Evolutionary conservation across 2,113 vertebrate genomes (phyloP).

Genomic region (Chionis minor): DNA sequence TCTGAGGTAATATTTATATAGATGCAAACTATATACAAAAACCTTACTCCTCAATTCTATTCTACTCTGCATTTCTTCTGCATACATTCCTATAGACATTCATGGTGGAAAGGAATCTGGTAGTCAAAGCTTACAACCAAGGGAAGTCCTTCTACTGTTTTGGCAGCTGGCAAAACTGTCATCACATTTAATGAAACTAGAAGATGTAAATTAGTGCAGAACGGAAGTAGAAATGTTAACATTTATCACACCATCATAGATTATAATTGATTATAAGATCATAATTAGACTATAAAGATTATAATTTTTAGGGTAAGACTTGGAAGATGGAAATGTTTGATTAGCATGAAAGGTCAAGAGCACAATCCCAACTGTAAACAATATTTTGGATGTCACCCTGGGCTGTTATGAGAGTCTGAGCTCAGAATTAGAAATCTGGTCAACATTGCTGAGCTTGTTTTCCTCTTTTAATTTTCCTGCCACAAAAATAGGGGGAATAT

Average conservation of each 20-base stretch:
- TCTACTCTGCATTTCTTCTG: not conserved
- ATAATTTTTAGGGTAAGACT: not conserved
- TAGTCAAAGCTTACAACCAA: not conserved
- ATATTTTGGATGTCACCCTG: not conserved
- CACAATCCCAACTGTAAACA: not conserved
- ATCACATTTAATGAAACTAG: not conserved
- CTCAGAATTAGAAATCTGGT: not conserved
- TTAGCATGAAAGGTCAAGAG: not conserved
- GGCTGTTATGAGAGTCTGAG: not conserved
- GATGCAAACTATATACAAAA: not conserved
- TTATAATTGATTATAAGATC: not conserved
- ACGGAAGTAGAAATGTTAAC: not conserved
- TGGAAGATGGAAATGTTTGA: not conserved
- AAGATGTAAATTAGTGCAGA: not conserved
- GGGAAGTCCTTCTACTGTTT: not conserved
- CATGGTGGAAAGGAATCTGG: not conserved
- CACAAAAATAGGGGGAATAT: fast-evolving
- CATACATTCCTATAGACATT: not conserved
- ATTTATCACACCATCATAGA: not conserved
- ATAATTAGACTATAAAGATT: not conserved
- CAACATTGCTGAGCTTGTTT: not conserved
- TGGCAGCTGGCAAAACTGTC: not conserved
- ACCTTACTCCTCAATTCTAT: not conserved
- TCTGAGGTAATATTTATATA: not conserved
- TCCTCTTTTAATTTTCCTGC: not conserved